phyloP scores from a whole-genome alignment of 2,113 vertebrate genomes.

The Microcebus tavaratra region DNA sequence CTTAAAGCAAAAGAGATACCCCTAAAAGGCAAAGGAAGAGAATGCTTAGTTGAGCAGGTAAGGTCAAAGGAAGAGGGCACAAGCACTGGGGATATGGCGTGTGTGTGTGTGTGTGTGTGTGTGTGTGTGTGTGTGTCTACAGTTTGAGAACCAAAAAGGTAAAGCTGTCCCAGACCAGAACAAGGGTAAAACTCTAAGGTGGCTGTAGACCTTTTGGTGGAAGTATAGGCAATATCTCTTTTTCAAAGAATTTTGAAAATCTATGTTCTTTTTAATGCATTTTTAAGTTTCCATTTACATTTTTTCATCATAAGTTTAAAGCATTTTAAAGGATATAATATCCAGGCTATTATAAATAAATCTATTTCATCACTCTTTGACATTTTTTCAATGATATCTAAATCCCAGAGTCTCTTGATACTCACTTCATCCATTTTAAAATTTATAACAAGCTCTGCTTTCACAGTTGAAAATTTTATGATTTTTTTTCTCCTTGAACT shows the following conservation, averaged over 20 bases:
- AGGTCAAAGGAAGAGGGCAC: background rate
- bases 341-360: background rate
- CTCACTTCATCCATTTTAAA: background rate
- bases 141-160: background rate
- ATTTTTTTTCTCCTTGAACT: background rate
- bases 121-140: background rate
- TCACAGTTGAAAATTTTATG: background rate
- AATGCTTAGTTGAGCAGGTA: background rate
- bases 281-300: background rate
- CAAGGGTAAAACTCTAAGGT: background rate
- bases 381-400: background rate
- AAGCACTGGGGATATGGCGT: background rate
- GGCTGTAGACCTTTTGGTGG: background rate
- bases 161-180: background rate
- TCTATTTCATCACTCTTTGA: background rate
- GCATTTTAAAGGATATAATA: slow-evolving; percentile 19
- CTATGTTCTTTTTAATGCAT: background rate
- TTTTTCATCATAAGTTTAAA: slow-evolving; percentile 33
- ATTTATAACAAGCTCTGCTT: background rate
- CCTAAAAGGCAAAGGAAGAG: background rate
- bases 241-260: slow-evolving; percentile 25
- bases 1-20: background rate
- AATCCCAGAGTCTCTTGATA: background rate
- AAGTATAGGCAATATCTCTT: background rate
- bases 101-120: too few relatives aligned